phyloP scores from a whole-genome alignment of 2,888 invertebrate genomes.

The Parnassius smintheus region DNA sequence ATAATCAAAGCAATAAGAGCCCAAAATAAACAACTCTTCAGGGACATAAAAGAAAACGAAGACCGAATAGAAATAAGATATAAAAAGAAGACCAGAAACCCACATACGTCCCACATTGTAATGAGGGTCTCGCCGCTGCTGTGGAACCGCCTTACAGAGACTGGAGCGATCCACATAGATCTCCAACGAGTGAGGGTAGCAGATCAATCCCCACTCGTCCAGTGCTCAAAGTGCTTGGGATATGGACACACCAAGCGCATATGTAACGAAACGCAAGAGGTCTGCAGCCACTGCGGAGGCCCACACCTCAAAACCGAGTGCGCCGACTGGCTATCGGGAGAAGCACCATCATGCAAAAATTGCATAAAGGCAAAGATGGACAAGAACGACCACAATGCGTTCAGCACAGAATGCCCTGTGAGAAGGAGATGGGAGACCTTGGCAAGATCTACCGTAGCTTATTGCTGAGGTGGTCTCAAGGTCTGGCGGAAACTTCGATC shows the following conservation, averaged over 20 bases:
- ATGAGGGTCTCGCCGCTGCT: no score
- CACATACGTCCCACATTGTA: no score
- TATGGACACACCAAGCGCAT: no score
- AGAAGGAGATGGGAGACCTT: not conserved
- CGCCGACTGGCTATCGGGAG: not conserved
- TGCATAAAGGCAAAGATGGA: not conserved
- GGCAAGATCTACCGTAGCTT: not conserved
- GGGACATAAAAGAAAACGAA: not conserved
- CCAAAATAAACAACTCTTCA: not conserved
- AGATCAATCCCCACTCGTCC: no score
- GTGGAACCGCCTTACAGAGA: no score
- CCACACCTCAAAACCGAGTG: not conserved
- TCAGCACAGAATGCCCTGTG: no score
- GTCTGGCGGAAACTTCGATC: no score
- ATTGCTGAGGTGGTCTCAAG: not conserved
- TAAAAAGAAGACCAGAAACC: not conserved
- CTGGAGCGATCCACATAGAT: no score
- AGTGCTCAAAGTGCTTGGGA: no score
- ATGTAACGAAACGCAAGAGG: no score
- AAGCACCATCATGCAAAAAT: not conserved
- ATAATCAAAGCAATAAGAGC: not conserved
- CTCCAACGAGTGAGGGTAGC: no score
- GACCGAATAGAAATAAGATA: not conserved
- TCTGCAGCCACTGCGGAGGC: slow-evolving; percentile 4
- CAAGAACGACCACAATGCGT: no score